A percentile compares a stretch with the other conserved stretches of the same genome.
Conservation (phyloP, 2,888 invertebrate genomes). For the Pteria penguin region DNA sequence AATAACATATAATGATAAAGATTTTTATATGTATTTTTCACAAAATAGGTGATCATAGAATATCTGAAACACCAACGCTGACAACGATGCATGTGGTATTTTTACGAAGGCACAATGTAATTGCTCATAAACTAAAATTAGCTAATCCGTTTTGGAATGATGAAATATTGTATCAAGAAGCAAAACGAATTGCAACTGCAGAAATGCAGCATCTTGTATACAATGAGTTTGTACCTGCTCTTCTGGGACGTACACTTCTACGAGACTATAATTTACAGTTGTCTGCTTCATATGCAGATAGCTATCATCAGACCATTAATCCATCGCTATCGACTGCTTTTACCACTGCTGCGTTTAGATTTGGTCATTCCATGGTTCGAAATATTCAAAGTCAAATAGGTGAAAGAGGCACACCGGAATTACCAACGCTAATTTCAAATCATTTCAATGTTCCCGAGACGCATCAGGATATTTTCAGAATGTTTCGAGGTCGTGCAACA, state of each 20-base stretch:
- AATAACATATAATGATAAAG: too few relatives aligned
- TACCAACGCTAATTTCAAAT: neutral
- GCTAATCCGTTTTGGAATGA: neutral
- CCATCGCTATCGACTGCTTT: conserved; percentile 70
- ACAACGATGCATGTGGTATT: conserved; percentile 6
- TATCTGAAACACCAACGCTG: conserved; percentile 7
- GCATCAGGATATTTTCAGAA: neutral
- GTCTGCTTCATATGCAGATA: conserved; percentile 81
- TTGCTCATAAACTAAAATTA: neutral
- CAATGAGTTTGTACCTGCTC: conserved; percentile 85
- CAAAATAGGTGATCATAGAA: conserved; percentile 19
- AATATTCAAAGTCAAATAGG: neutral
- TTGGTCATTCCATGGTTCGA: conserved; percentile 35
- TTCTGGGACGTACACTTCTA: conserved; percentile 95
- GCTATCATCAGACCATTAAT: conserved; percentile 56
- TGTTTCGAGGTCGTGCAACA: neutral
- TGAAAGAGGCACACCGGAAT: too few relatives aligned
- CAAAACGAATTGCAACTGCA: conserved; percentile 87
- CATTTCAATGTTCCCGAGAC: conserved; percentile 8
- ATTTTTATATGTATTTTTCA: too few relatives aligned
- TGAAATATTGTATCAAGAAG: conserved; percentile 62
- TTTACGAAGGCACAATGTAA: conserved; percentile 13
- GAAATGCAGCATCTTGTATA: conserved; percentile 82
- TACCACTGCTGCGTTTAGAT: conserved; percentile 71
- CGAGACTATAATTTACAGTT: conserved; percentile 90